Base-by-base conservation (phyloP, 2,888 invertebrate genomes). In the Emmelina monodactyla region DNA sequence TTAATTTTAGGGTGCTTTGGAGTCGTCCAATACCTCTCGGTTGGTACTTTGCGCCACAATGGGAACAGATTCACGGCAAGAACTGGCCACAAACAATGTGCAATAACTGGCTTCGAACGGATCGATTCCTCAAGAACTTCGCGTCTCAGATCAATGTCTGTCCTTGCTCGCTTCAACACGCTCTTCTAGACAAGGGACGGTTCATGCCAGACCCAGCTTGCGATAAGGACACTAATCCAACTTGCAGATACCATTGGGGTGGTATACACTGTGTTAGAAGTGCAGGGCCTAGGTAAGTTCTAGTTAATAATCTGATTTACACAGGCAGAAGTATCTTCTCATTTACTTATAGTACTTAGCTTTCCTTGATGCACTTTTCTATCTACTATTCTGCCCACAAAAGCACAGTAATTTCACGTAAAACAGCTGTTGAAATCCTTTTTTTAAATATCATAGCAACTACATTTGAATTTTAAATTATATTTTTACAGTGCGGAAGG, bases 261-360 rank as follows among this genome's bases (percentile, higher is more conserved):
- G 94, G 95, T 28, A 81, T 90, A 16, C 97, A 97, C 64, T 99
- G 98, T 59, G 94, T 97, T 16, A 87, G 90, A 56, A 92, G 92
- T 44, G 94, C 93, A 33, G 87, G 91, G 33, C 94, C 96, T 32
- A 91, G 91, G 95, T 94, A 83, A 84, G 83, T 70, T 10, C n/a
- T n/a, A n/a, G n/a, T n/a, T n/a, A n/a, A n/a, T n/a, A n/a, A n/a
- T n/a, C n/a, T n/a, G n/a, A n/a, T n/a, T n/a, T n/a, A n/a, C n/a
- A n/a, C n/a, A n/a, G n/a, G n/a, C n/a, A n/a, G n/a, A n/a, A n/a
- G n/a, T n/a, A n/a, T n/a, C n/a, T n/a, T n/a, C n/a, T n/a, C n/a
- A n/a, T n/a, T n/a, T n/a, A n/a, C n/a, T n/a, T n/a, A n/a, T n/a
- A n/a, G n/a, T n/a, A n/a, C n/a, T n/a, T n/a, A n/a, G n/a, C n/a